Evolutionary conservation across 2,888 invertebrate species (phyloP), one percentile per base, ranked within the genome.

Genomic region (Calameuta idolon): DNA sequence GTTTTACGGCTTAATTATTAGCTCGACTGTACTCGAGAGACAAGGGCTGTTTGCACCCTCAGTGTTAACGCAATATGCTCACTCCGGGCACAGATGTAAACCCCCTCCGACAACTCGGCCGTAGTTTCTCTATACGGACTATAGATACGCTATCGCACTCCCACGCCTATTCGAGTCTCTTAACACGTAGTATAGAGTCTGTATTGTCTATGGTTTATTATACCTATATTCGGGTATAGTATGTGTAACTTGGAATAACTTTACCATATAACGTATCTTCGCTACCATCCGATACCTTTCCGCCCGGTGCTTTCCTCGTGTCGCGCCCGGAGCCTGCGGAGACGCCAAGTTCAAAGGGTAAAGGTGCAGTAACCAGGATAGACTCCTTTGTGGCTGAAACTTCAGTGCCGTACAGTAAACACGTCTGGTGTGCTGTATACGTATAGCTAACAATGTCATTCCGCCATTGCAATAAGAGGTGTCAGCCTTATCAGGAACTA

Each of bases 1-100:
- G 84, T 86, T 87, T 87, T 86, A 86, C 85, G 87, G 85, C 89
- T 90, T 89, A 88, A 90, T 90, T 89, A 90, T 89, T 90, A 89
- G 88, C 87, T 81, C 79, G 86, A 85, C 87, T 88, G 86, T 87
- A 86, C 83, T 82, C 71, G 80, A 79, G 30, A 76, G 78, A 81
- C 79, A 82, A 87, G 85, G 88, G 87, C 83, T 89, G 89, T 89
- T 90, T 89, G 87, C 89, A 89, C 90, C 90, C 90, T 88, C 87
- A 84, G 87, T 83, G 89, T 88, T 87, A 89, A 89, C 86, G 89
- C 88, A 87, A 89, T 89, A 88, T 87, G 86, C 85, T 87, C 85
- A 85, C 85, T 85, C 80, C 69, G 82, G 80, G 78, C 80, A 79
- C 82, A 82, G 82, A 85, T 83, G 81, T 81, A 80, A 81, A 79